These are phyloP conservation scores for Plebejus anna DNA, from an alignment of 2,888 invertebrate species.

Conservation along the genomic window DNA sequence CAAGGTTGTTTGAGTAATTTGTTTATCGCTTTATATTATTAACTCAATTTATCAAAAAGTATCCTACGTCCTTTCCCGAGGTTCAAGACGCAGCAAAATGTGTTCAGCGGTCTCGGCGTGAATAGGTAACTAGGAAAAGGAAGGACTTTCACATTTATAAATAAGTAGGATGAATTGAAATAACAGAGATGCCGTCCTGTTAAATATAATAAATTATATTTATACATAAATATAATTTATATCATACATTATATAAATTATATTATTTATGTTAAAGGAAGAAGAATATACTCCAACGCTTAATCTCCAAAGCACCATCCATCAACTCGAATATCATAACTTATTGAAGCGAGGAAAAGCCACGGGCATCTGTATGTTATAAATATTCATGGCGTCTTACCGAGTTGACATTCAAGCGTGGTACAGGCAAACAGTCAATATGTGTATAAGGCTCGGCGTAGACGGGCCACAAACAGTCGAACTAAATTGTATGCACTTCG, in stretches of 20 bases:
- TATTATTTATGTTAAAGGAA: background rate
- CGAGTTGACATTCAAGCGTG: constrained; percentile 39
- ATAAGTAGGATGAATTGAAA: too few relatives aligned
- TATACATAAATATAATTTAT: too few relatives aligned
- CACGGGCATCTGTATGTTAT: constrained; percentile 23
- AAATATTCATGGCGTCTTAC: constrained; percentile 23
- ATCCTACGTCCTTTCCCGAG: too few relatives aligned
- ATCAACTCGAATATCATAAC: constrained; percentile 8
- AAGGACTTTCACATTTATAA: too few relatives aligned
- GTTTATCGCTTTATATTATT: too few relatives aligned
- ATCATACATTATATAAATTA: too few relatives aligned
- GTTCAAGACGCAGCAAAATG: too few relatives aligned
- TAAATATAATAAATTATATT: background rate
- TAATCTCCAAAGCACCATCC: background rate
- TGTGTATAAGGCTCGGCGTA: constrained; percentile 37
- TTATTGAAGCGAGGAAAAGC: constrained; percentile 19
- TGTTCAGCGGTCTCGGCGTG: too few relatives aligned
- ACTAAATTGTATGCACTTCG: background rate
- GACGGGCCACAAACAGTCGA: background rate
- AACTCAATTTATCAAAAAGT: too few relatives aligned
- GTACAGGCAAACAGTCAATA: constrained; percentile 42
- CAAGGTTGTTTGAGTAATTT: too few relatives aligned
- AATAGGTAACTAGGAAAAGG: too few relatives aligned
- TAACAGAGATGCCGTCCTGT: too few relatives aligned
- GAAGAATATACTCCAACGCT: background rate